Percentiles rank a stretch among this genome's conserved stretches.
Conservation (phyloP, 2,888 invertebrate genomes). For the Zygaena filipendulae region DNA sequence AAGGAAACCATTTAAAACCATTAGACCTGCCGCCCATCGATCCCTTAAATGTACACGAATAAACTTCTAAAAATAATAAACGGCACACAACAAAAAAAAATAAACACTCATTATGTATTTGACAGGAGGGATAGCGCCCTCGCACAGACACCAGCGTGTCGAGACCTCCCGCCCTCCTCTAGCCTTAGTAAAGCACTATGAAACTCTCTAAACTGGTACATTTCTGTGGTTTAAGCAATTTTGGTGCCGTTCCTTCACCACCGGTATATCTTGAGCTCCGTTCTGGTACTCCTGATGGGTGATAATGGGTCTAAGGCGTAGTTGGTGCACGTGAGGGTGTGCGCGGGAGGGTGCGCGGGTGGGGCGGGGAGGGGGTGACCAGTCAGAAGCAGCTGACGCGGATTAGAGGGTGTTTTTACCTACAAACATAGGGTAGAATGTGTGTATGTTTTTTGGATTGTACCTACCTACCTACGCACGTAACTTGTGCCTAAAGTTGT, state of each 20-base stretch:
- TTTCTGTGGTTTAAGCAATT: conserved; percentile 23
- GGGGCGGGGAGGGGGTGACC: conserved; percentile 36
- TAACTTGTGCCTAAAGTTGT: too few species aligned
- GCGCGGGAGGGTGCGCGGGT: conserved; percentile 22
- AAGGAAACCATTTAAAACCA: conserved; percentile 13
- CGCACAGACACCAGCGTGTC: conserved; percentile 21
- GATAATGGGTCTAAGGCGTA: conserved; percentile 25
- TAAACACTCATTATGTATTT: conserved; percentile 47
- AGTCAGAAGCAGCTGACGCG: conserved; percentile 65
- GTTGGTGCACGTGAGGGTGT: conserved; percentile 35
- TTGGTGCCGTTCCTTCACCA: conserved; percentile 19
- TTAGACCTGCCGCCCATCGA: conserved; percentile 27
- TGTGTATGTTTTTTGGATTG: too few species aligned
- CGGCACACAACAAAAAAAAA: conserved; percentile 29
- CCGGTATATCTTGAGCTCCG: conserved; percentile 32
- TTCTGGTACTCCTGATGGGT: conserved; percentile 4
- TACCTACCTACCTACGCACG: too few species aligned
- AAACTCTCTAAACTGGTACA: conserved; percentile 17
- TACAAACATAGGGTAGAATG: conserved; percentile 40
- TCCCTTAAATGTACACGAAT: conserved; percentile 25
- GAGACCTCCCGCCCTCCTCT: conserved; percentile 22
- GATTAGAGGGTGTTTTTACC: conserved; percentile 62
- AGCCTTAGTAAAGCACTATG: conserved; percentile 8
- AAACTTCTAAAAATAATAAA: conserved; percentile 26
- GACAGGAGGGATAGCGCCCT: conserved; percentile 36